Conservation (phyloP, 2,888 invertebrate genomes). For the Orthonevra nobilis region DNA sequence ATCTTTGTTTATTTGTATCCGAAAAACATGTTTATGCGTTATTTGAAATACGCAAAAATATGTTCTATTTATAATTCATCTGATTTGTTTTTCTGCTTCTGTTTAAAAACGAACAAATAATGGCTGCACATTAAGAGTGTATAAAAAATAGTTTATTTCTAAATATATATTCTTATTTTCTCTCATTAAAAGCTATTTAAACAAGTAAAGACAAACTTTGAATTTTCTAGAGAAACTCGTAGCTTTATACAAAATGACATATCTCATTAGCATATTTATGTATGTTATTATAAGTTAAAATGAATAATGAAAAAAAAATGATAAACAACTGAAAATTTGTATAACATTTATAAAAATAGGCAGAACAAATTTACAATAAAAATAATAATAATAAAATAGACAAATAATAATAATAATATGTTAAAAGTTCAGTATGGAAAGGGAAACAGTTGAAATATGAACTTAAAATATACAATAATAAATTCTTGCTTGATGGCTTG, state of each 20-base stretch:
- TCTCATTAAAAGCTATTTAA: constrained; percentile 64
- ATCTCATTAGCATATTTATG: constrained; percentile 18
- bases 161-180: constrained; percentile 61
- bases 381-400: constrained; percentile 7
- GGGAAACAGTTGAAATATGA: constrained; percentile 10
- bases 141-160: constrained; percentile 73
- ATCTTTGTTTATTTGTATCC: constrained; percentile 15
- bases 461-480: constrained; percentile 31
- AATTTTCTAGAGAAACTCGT: constrained; percentile 25
- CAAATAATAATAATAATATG: too few relatives aligned
- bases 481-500: constrained; percentile 55
- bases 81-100: constrained; percentile 45
- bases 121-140: constrained; percentile 70
- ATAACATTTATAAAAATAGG: constrained; percentile 27
- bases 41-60: constrained; percentile 54
- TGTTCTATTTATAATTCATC: constrained; percentile 30
- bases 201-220: constrained; percentile 56
- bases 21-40: constrained; percentile 23
- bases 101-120: constrained; percentile 61
- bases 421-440: too few relatives aligned
- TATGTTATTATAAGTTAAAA: not conserved
- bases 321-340: constrained; percentile 38
- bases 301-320: constrained; percentile 13
- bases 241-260: constrained; percentile 29
- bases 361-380: constrained; percentile 25